Evolutionary conservation across 2,888 invertebrate genomes (phyloP).

Genomic region (Melieria picta): DNA sequence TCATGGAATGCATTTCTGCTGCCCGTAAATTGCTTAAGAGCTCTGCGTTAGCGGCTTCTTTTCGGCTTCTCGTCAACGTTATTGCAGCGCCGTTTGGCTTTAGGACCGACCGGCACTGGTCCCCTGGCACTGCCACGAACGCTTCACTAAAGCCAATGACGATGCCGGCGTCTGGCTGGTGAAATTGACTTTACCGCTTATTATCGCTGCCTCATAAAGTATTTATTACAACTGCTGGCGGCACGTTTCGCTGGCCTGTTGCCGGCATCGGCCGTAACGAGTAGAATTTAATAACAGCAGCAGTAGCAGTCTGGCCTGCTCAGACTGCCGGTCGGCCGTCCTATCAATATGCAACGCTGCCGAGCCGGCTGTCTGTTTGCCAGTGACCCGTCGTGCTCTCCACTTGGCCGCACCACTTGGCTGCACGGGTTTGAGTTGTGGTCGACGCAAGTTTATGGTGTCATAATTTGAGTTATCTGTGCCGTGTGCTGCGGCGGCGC

Average conservation of each 20-base stretch:
- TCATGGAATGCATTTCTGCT: too few species aligned
- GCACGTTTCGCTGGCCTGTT: constrained; percentile 3
- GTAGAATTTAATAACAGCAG: background rate
- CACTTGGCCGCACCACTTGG: too few species aligned
- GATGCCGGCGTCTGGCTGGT: background rate
- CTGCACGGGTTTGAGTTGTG: background rate
- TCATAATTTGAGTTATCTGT: constrained; percentile 8
- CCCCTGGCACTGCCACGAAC: background rate
- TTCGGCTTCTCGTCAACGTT: too few species aligned
- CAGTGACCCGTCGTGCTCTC: too few species aligned
- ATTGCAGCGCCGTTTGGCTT: too few species aligned
- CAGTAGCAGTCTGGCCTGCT: too few species aligned
- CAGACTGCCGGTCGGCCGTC: too few species aligned
- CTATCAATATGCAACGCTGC: too few species aligned
- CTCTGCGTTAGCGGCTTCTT: too few species aligned
- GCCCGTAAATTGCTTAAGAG: too few species aligned
- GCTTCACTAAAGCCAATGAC: background rate
- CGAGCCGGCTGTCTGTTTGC: too few species aligned
- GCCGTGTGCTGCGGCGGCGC: background rate
- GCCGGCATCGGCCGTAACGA: background rate
- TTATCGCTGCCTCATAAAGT: constrained; percentile 17
- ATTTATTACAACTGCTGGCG: constrained; percentile 11
- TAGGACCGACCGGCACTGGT: background rate
- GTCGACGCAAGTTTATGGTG: constrained; percentile 1
- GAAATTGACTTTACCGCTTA: constrained; percentile 19